Conservation (phyloP, 2,888 invertebrate genomes). For the Molorchus minor region DNA sequence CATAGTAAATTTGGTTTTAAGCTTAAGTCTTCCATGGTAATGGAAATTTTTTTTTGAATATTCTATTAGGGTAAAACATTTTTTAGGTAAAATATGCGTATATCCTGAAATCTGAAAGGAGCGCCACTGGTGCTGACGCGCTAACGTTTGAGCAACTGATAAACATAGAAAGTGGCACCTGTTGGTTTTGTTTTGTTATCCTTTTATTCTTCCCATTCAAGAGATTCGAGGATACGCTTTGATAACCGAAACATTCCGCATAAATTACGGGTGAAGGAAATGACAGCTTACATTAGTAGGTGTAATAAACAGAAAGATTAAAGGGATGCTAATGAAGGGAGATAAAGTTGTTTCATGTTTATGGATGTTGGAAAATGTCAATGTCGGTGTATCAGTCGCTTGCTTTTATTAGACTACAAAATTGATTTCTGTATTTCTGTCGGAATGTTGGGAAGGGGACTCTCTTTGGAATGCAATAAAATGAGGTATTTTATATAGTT, state of each 20-base stretch:
- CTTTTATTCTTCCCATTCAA: constrained; percentile 31
- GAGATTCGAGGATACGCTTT: constrained; percentile 16
- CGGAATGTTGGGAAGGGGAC: no score
- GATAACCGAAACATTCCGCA: constrained; percentile 10
- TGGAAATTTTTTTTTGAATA: not conserved
- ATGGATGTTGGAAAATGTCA: no score
- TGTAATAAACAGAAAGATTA: constrained; percentile 1
- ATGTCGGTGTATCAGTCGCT: no score
- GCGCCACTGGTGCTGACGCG: constrained; percentile 14
- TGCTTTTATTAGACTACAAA: no score
- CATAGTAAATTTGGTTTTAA: no score
- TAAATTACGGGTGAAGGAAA: constrained; percentile 2
- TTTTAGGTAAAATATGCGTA: no score
- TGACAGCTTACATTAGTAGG: not conserved
- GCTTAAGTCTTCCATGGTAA: no score
- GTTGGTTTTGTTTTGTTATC: constrained; percentile 30
- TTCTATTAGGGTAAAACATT: not conserved
- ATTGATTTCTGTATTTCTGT: no score
- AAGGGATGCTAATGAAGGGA: not conserved
- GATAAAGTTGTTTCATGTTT: no score
- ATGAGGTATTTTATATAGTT: no score
- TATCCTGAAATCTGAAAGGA: no score
- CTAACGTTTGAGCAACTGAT: constrained; percentile 25
- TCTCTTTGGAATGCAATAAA: no score
- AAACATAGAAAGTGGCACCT: constrained; percentile 25